A percentile compares a stretch with the other conserved stretches of the same genome.
phyloP scores from a whole-genome alignment of 2,888 invertebrate genomes.

The Ctenicera cuprea region DNA sequence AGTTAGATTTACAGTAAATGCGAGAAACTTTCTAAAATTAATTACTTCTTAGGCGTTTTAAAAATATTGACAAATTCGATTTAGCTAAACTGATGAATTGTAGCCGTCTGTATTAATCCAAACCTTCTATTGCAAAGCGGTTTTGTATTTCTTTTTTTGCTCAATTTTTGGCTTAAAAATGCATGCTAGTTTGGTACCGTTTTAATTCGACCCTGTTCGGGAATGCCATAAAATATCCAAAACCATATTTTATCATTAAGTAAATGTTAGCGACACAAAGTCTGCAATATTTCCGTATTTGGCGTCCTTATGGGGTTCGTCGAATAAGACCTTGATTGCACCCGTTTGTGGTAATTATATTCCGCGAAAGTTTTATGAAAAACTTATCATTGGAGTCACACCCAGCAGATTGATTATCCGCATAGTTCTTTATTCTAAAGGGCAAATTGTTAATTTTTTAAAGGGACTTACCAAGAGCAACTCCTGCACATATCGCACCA shows the following conservation, averaged over 20 bases:
- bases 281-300: constrained; percentile 11
- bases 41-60: too few relatives aligned
- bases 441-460: not conserved
- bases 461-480: constrained; percentile 38
- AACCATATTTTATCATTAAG: constrained; percentile 1
- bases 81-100: too few relatives aligned
- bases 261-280: constrained; percentile 7
- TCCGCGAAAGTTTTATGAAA: constrained; percentile 6
- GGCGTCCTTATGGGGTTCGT: constrained; percentile 13
- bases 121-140: too few relatives aligned
- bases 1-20: not conserved
- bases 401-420: not conserved
- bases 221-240: not conserved
- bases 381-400: not conserved
- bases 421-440: not conserved
- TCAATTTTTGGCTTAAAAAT: not conserved
- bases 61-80: too few relatives aligned
- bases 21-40: constrained; percentile 5
- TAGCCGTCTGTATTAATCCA: too few relatives aligned
- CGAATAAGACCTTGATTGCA: constrained; percentile 16
- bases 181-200: not conserved
- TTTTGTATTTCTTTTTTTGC: too few relatives aligned
- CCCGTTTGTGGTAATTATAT: constrained; percentile 9
- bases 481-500: constrained; percentile 32
- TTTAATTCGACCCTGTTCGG: constrained; percentile 6